phyloP scores from a whole-genome alignment of 2,113 vertebrate species.

The Oostethus manadensis region DNA sequence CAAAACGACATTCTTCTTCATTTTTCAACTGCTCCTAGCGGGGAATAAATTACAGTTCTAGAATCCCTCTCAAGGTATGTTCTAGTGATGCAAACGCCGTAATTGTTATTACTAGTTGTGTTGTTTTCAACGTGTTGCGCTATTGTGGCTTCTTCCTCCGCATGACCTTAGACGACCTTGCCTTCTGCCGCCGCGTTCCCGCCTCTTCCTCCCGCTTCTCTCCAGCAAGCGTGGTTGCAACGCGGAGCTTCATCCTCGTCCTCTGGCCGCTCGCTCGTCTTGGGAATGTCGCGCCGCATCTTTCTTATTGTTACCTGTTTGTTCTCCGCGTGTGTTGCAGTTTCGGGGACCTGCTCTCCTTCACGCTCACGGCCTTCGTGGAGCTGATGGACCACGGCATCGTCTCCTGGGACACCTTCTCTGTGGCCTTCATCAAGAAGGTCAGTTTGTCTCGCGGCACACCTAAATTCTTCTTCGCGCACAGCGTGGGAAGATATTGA shows the following conservation, averaged over 20 bases:
- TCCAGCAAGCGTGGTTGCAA: slow-evolving; percentile 29
- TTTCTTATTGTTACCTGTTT: slow-evolving; percentile 42
- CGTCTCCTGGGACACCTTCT: slow-evolving; percentile 98
- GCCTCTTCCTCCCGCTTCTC: slow-evolving; percentile 16
- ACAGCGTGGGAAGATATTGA: no score
- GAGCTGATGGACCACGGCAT: slow-evolving; percentile 99
- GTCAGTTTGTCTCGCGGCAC: slow-evolving; percentile 54
- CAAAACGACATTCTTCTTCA: no score
- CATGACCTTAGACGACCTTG: not conserved
- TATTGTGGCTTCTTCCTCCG: slow-evolving; percentile 28
- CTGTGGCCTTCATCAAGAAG: slow-evolving; percentile 99
- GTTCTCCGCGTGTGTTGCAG: slow-evolving; percentile 73
- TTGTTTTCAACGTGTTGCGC: not conserved
- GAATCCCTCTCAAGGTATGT: no score
- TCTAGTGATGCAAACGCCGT: no score
- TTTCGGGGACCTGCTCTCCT: slow-evolving; percentile 97
- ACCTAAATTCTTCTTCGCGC: no score
- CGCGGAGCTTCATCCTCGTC: slow-evolving; percentile 22
- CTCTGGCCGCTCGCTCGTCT: slow-evolving; percentile 24
- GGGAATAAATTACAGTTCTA: no score
- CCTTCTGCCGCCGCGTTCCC: not conserved
- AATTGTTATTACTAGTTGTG: not conserved
- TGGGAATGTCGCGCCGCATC: no score
- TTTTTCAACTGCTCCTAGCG: no score
- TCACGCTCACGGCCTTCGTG: slow-evolving; percentile 96